A percentile compares a stretch with the other conserved stretches of the same genome.
Evolutionary conservation across 2,113 vertebrate species (phyloP).

Genomic region (Plectropomus leopardus): DNA sequence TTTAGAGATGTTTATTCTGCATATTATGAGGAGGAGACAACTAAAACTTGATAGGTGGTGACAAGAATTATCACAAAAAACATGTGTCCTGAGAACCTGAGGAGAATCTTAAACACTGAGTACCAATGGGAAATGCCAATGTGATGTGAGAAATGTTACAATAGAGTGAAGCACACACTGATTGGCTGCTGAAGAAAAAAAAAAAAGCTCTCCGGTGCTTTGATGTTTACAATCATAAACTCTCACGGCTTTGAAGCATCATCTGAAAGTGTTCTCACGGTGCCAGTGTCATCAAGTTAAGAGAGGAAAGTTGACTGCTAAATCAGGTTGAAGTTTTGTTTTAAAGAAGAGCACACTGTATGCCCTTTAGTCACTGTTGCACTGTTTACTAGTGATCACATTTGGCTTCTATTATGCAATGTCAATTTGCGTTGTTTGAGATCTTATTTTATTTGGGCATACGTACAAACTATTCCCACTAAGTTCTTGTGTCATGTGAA

Average conservation of each 20-base stretch:
- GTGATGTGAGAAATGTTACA: slow-evolving; percentile 28
- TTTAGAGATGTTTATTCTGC: background rate
- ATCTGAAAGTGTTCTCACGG: slow-evolving; percentile 28
- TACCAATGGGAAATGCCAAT: slow-evolving; percentile 47
- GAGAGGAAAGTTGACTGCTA: slow-evolving; percentile 1
- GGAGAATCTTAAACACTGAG: slow-evolving; percentile 21
- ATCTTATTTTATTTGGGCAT: slow-evolving; percentile 4
- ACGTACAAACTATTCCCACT: background rate
- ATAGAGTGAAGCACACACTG: slow-evolving; percentile 39
- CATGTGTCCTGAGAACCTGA: background rate
- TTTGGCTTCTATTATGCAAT: too few species aligned
- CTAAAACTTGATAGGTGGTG: background rate
- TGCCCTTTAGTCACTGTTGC: background rate
- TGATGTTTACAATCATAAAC: slow-evolving; percentile 64
- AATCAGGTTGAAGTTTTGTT: slow-evolving; percentile 14
- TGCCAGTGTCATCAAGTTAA: slow-evolving; percentile 15
- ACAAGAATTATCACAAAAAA: background rate
- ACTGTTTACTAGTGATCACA: slow-evolving; percentile 3
- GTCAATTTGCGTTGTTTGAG: background rate
- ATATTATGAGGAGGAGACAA: background rate
- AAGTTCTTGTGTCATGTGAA: background rate
- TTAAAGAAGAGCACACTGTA: background rate
- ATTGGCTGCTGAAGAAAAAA: slow-evolving; percentile 40
- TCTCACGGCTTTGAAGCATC: slow-evolving; percentile 47
- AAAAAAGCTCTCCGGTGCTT: slow-evolving; percentile 57